Evolutionary conservation across 2,888 invertebrate genomes (phyloP), one percentile per base, ranked within the genome.

Genomic region (Crepidodera aurea): DNA sequence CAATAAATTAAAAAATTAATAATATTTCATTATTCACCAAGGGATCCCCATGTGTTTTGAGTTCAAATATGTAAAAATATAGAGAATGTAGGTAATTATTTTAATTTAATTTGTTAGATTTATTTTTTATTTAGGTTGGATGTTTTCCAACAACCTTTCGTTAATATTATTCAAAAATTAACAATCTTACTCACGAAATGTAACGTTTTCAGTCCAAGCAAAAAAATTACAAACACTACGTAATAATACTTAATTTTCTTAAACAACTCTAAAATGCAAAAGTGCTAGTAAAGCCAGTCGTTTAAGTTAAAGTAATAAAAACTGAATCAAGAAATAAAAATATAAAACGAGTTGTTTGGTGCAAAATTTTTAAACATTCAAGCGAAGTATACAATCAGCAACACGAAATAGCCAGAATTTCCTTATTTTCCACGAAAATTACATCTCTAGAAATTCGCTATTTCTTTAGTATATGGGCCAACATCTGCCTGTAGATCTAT

Each of bases 311-410:
- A 16, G 40, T 18, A 40, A 40, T 40, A 40, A 40, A 40, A 40
- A 40, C 16, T 1, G 12, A 10, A 18, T 18, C 4, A 15, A 53
- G 37, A n/a, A 53, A 25, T 39, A 39, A 53, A 51, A 51, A 29
- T 27, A 25, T 16, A 15, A 34, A 53, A 22, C 29, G 25, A 56
- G 13, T 53, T 27, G 39, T 16, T 15, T 32, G n/a, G 50, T 32
- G 53, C 53, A 46, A 56, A 56, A 46, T 46, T 56, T 53, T 53
- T 22, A 32, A 40, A 40, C 18, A 44, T 19, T 25, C 22, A 2
- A 39, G 18, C 16, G 34, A 37, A 51, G 22, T 32, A 34, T 53
- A 53, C 54, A 55, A 55, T 55, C 54, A 55, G 32, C 54, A 18
- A 32, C 54, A 55, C 54, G 54, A 54, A 54, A 27, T 19, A 16